Conservation (phyloP, 1,140 invertebrate genomes). For the Drosophila baimaii region DNA sequence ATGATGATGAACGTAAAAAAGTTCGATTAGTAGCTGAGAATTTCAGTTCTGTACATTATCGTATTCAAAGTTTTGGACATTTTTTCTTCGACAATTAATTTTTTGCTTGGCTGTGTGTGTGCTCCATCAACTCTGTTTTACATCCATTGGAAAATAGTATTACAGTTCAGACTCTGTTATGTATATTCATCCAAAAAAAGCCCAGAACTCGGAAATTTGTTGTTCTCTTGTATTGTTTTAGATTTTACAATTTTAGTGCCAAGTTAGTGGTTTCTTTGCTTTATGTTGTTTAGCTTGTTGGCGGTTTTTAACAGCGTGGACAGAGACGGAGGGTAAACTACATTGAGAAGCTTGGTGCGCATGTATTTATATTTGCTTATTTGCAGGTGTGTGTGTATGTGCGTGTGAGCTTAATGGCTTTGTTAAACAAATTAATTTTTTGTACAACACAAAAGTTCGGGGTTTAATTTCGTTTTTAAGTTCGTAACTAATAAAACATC, state of each 20-base stretch:
- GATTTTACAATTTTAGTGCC: conserved; percentile 42
- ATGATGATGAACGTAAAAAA: conserved; percentile 50
- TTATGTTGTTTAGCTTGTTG: conserved; percentile 20
- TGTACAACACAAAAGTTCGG: conserved; percentile 69
- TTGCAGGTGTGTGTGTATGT: conserved; percentile 36
- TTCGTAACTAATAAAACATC: conserved; percentile 57
- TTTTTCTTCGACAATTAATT: conserved; percentile 54
- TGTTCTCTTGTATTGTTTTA: conserved; percentile 54
- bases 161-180: conserved; percentile 38
- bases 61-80: conserved; percentile 85
- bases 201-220: conserved; percentile 84
- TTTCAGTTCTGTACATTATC: conserved; percentile 71
- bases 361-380: conserved; percentile 19
- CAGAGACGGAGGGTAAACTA: conserved; percentile 57
- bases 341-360: conserved; percentile 68
- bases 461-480: conserved; percentile 46
- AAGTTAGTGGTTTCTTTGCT: conserved; percentile 63
- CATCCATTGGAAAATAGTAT: conserved; percentile 33
- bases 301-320: conserved; percentile 68
- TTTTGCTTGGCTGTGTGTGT: conserved; percentile 24
- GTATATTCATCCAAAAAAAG: conserved; percentile 68
- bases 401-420: conserved; percentile 65
- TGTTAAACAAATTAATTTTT: conserved; percentile 74
- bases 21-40: conserved; percentile 52
- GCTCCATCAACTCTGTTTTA: conserved; percentile 29